Evolutionary conservation across 2,113 vertebrate species (phyloP).

Genomic region (Sciurus niger): DNA sequence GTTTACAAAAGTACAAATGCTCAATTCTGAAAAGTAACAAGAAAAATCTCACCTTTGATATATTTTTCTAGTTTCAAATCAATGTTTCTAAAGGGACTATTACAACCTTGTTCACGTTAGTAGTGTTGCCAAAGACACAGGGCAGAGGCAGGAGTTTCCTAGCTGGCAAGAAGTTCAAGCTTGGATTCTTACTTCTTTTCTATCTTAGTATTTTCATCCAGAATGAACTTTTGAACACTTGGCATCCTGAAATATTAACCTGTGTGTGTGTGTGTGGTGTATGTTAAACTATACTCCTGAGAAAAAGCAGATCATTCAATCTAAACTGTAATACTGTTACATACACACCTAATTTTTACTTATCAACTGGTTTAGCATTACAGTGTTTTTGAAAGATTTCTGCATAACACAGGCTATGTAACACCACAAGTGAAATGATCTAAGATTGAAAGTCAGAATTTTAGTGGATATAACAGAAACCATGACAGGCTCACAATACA

Average conservation of each 20-base stretch:
- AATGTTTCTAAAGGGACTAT: slow-evolving; percentile 40
- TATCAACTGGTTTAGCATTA: background rate
- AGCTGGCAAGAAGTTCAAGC: background rate
- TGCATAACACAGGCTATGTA: background rate
- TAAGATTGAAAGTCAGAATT: slow-evolving; percentile 57
- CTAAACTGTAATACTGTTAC: background rate
- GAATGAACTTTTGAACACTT: slow-evolving; percentile 32
- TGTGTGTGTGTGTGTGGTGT: background rate
- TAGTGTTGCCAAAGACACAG: background rate
- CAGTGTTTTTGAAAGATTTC: background rate
- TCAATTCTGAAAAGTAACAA: slow-evolving; percentile 55
- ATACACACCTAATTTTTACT: background rate
- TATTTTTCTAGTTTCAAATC: slow-evolving; percentile 31
- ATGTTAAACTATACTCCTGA: background rate
- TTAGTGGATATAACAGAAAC: slow-evolving; percentile 16
- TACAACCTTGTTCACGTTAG: background rate
- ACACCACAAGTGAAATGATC: slow-evolving; percentile 33
- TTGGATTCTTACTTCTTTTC: background rate
- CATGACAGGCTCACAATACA: background rate
- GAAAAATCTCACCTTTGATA: background rate
- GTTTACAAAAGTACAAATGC: background rate
- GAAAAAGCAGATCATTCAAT: background rate
- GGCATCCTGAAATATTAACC: background rate
- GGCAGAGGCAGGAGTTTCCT: background rate
- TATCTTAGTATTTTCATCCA: slow-evolving; percentile 25